Conservation (phyloP, 2,888 invertebrate species). For the Xylota segnis region DNA sequence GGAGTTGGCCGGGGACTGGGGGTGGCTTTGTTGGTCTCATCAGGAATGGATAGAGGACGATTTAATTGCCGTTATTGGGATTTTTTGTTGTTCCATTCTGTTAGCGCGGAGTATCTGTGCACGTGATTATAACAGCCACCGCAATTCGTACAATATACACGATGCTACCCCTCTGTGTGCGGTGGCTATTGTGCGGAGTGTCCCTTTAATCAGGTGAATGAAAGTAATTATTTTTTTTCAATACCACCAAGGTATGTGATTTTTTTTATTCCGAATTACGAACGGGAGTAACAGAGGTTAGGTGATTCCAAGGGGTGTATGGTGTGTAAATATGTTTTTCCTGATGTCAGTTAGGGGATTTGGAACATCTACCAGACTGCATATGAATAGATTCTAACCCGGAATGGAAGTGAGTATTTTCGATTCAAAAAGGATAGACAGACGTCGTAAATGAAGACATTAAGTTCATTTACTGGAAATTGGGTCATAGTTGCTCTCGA, state of each 20-base stretch:
- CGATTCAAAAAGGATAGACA: too few species aligned
- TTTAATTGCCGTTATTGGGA: constrained; percentile 65
- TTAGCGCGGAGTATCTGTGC: constrained; percentile 11
- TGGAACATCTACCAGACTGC: too few species aligned
- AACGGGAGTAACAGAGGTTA: too few species aligned
- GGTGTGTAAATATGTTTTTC: too few species aligned
- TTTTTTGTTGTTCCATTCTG: constrained; percentile 57
- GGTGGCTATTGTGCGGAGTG: neutral
- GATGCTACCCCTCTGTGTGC: neutral
- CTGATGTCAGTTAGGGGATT: too few species aligned
- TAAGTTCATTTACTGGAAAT: too few species aligned
- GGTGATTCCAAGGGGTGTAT: too few species aligned
- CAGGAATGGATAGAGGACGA: constrained; percentile 24
- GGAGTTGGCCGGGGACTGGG: neutral
- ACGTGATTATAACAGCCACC: constrained; percentile 33
- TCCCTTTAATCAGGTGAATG: constrained; percentile 48
- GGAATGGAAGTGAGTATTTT: too few species aligned
- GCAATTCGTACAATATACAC: constrained; percentile 25
- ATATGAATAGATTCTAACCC: too few species aligned
- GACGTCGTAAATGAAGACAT: too few species aligned
- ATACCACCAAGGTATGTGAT: constrained; percentile 8
- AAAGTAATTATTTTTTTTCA: constrained; percentile 51
- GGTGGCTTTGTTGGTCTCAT: constrained; percentile 24
- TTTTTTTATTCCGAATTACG: constrained; percentile 33
- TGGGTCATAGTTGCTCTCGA: too few species aligned